Evolutionary conservation across 1,140 invertebrate genomes (phyloP).

Genomic region (Eupeodes corollae): DNA sequence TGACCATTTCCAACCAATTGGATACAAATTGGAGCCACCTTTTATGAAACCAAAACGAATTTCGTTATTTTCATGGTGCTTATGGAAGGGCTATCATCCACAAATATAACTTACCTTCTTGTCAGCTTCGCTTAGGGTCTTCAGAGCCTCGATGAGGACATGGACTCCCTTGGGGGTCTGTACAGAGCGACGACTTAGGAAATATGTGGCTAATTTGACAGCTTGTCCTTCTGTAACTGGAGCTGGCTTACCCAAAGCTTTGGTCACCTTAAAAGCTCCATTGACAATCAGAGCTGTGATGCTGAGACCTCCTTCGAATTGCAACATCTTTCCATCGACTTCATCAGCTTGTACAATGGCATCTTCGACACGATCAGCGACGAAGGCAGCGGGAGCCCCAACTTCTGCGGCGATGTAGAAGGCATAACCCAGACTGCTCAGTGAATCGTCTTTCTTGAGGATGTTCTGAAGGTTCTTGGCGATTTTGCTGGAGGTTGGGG

Average conservation of each 20-base stretch:
- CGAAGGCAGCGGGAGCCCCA: slow-evolving; percentile 55
- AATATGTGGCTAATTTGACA: slow-evolving; percentile 84
- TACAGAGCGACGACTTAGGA: slow-evolving; percentile 80
- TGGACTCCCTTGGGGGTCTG: slow-evolving; percentile 72
- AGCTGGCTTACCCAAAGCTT: slow-evolving; percentile 54
- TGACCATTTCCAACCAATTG: slow-evolving; percentile 61
- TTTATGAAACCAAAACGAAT: slow-evolving; percentile 1
- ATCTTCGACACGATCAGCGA: slow-evolving; percentile 75
- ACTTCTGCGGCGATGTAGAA: slow-evolving; percentile 67
- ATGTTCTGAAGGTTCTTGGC: slow-evolving; percentile 53
- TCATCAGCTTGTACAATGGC: slow-evolving; percentile 90
- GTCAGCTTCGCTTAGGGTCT: slow-evolving; percentile 30
- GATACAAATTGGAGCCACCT: slow-evolving; percentile 59
- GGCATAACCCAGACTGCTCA: slow-evolving; percentile 66
- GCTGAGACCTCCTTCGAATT: slow-evolving; percentile 85
- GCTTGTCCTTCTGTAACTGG: slow-evolving; percentile 66
- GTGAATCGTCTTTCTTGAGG: slow-evolving; percentile 66
- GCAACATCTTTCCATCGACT: slow-evolving; percentile 73
- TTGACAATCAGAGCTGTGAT: slow-evolving; percentile 42
- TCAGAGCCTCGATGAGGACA: slow-evolving; percentile 67
- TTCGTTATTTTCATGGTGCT: too few relatives aligned
- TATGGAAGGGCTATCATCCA: too few relatives aligned
- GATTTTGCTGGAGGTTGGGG: slow-evolving; percentile 44
- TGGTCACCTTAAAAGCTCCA: slow-evolving; percentile 55
- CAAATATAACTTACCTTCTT: slow-evolving; percentile 3